These are phyloP conservation scores for Napeogenes sylphis DNA, from an alignment of 2,888 invertebrate species.

Conservation along the genomic window DNA sequence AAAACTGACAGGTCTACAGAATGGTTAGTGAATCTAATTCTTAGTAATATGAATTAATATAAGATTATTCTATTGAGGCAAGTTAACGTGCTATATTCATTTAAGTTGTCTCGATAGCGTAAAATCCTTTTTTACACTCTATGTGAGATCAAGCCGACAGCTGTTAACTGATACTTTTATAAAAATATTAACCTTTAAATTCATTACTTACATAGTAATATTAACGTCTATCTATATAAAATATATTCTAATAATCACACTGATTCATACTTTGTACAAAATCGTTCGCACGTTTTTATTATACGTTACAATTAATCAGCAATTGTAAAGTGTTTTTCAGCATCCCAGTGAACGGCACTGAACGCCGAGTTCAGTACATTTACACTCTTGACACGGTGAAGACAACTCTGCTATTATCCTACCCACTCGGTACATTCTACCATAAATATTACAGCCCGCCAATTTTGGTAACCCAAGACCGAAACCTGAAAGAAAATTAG, in stretches of 20 bases:
- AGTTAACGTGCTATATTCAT: slow-evolving; percentile 10
- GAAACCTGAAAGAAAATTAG: slow-evolving; percentile 36
- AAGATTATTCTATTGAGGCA: slow-evolving; percentile 30
- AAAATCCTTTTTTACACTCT: slow-evolving; percentile 22
- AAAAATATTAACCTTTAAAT: neutral
- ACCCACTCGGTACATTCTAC: slow-evolving; percentile 90
- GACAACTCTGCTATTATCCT: slow-evolving; percentile 89
- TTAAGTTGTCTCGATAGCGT: slow-evolving; percentile 8
- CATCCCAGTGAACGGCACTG: slow-evolving; percentile 85
- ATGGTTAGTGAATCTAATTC: neutral
- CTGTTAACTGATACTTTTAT: slow-evolving; percentile 15
- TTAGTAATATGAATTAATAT: slow-evolving; percentile 20
- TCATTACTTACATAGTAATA: neutral
- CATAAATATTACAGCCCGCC: slow-evolving; percentile 93
- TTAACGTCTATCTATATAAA: slow-evolving; percentile 12
- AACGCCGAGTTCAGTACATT: slow-evolving; percentile 91
- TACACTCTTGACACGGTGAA: slow-evolving; percentile 88
- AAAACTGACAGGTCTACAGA: neutral
- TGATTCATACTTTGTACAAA: slow-evolving; percentile 3
- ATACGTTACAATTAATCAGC: slow-evolving; percentile 13
- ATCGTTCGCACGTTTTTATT: neutral
- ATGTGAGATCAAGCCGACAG: slow-evolving; percentile 56
- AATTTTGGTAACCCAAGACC: slow-evolving; percentile 82
- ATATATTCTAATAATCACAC: slow-evolving; percentile 31
- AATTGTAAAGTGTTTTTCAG: slow-evolving; percentile 33